Evolutionary conservation across 2,113 vertebrate species (phyloP).

Genomic region (Chamaea fasciata): DNA sequence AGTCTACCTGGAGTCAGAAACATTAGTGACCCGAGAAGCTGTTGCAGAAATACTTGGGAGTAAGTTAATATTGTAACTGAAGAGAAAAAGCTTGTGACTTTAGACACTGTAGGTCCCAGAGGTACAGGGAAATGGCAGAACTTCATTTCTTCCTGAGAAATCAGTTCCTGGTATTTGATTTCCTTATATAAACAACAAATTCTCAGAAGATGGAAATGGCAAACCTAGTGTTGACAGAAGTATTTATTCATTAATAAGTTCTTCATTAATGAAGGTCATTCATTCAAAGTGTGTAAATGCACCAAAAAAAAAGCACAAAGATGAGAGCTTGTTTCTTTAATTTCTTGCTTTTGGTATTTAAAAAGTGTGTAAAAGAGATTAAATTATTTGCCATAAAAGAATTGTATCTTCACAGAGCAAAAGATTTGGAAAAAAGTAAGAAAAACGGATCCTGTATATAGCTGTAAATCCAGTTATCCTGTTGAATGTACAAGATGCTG

Average conservation of each 20-base stretch:
- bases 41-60: constrained; percentile 92
- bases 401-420: neutral
- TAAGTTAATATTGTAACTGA: constrained; percentile 67
- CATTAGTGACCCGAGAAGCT: constrained; percentile 88
- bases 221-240: neutral
- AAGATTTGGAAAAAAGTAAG: neutral
- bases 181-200: neutral
- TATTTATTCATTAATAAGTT: neutral
- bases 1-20: constrained; percentile 91
- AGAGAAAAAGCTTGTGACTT: neutral
- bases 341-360: neutral
- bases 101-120: neutral
- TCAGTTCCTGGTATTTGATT: neutral
- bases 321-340: neutral
- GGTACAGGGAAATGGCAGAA: neutral
- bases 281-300: neutral
- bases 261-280: neutral
- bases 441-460: neutral
- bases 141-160: neutral
- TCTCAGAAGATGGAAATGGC: neutral
- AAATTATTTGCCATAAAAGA: neutral
- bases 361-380: neutral
- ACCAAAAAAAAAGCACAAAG: neutral
- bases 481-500: neutral
- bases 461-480: neutral